Evolutionary conservation across 23 tunicate species (phyloP).

Genomic region (Styela clava): DNA sequence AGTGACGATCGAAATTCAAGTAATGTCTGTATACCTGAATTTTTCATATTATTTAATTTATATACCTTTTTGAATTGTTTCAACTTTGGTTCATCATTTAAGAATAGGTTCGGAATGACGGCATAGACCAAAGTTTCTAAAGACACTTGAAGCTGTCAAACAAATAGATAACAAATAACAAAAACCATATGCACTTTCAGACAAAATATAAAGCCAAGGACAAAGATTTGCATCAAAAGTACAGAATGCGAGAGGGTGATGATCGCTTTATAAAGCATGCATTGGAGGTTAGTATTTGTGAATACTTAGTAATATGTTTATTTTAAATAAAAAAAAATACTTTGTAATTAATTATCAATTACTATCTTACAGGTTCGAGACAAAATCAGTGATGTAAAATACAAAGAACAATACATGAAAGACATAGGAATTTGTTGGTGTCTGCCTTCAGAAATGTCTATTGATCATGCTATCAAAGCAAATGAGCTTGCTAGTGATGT

Average conservation of each 20-base stretch:
- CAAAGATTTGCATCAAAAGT: conserved; percentile 67
- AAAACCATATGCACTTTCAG: conserved; percentile 16
- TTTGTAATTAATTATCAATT: too few species aligned
- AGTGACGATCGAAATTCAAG: too few species aligned
- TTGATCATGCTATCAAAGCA: conserved; percentile 22
- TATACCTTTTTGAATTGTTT: too few species aligned
- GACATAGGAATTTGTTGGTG: conserved; percentile 85
- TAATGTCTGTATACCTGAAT: too few species aligned
- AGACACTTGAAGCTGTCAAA: background rate
- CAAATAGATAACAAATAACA: background rate
- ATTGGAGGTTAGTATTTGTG: conserved; percentile 44
- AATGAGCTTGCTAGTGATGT: conserved; percentile 38
- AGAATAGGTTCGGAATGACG: background rate
- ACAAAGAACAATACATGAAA: conserved; percentile 66
- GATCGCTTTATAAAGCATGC: conserved; percentile 82
- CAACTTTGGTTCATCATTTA: too few species aligned
- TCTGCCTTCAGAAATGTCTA: conserved; percentile 23
- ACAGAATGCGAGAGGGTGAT: conserved; percentile 48
- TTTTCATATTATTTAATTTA: too few species aligned
- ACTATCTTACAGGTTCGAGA: conserved; percentile 81
- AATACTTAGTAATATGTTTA: background rate
- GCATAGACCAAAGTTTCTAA: background rate
- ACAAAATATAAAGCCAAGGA: conserved; percentile 77
- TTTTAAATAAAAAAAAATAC: background rate
- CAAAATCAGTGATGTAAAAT: conserved; percentile 74